These are phyloP conservation scores for Aleiodes sp. DNA, from an alignment of 1,140 invertebrate genomes.

Conservation along the genomic window DNA sequence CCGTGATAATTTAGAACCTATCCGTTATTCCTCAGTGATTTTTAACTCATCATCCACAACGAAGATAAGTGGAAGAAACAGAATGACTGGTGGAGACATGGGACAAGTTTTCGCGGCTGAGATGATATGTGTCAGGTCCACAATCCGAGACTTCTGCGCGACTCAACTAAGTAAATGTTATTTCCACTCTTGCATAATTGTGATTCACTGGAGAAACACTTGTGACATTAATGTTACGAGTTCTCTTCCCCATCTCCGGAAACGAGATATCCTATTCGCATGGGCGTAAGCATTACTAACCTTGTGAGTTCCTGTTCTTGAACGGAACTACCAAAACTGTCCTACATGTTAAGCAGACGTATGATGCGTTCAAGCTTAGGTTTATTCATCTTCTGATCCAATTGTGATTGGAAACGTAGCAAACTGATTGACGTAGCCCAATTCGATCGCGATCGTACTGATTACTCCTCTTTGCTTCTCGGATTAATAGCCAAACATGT, in stretches of 20 bases:
- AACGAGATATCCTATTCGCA: slow-evolving; percentile 15
- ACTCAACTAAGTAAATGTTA: slow-evolving; percentile 57
- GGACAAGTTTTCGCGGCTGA: slow-evolving; percentile 50
- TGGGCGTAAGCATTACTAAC: neutral
- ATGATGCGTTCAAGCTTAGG: neutral
- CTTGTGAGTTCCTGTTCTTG: slow-evolving; percentile 22
- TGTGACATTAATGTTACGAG: slow-evolving; percentile 51
- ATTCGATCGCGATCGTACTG: too few species aligned
- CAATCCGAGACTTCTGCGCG: slow-evolving; percentile 45
- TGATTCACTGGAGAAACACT: slow-evolving; percentile 47
- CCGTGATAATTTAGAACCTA: too few species aligned
- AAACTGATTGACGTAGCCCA: slow-evolving; percentile 17
- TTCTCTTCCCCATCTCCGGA: too few species aligned
- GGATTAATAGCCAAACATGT: slow-evolving; percentile 53
- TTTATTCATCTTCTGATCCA: neutral
- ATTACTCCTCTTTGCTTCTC: too few species aligned
- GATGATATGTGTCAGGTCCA: slow-evolving; percentile 59
- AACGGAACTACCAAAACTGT: slow-evolving; percentile 6
- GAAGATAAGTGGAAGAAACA: slow-evolving; percentile 4
- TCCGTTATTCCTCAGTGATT: too few species aligned
- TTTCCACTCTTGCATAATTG: slow-evolving; percentile 56
- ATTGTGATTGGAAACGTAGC: neutral
- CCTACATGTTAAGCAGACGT: neutral
- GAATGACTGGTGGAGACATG: slow-evolving; percentile 21
- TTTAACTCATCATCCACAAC: too few species aligned